phyloP scores from a whole-genome alignment of 2,113 vertebrate species.

The Phoxinus phoxinus region DNA sequence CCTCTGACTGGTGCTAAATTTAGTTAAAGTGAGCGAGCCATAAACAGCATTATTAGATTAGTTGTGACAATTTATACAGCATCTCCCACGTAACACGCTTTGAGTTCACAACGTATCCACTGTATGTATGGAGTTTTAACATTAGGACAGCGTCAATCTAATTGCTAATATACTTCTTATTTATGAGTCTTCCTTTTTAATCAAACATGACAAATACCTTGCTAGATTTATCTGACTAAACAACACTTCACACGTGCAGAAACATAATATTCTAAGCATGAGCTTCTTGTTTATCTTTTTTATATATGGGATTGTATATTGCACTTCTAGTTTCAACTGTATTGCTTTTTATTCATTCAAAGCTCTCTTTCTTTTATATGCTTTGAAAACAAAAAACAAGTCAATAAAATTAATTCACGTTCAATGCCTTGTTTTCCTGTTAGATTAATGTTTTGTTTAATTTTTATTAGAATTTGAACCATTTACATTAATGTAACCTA shows the following conservation, averaged over 20 bases:
- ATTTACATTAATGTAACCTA: background rate
- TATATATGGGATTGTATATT: background rate
- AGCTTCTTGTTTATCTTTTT: background rate
- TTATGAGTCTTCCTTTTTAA: background rate
- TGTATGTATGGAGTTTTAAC: background rate
- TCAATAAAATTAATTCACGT: background rate
- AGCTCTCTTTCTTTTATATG: background rate
- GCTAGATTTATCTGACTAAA: background rate
- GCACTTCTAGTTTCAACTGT: background rate
- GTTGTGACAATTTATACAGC: background rate
- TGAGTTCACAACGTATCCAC: background rate
- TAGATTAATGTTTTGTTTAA: background rate
- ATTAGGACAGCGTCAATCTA: background rate
- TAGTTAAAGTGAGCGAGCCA: background rate
- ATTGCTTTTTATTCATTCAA: background rate
- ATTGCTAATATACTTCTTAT: background rate
- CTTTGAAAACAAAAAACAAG: background rate
- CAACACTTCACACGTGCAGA: background rate
- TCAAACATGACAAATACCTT: background rate
- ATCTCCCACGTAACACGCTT: background rate
- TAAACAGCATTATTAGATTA: slow-evolving; percentile 2
- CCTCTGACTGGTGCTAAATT: slow-evolving; percentile 22
- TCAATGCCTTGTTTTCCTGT: background rate
- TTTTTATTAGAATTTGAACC: background rate
- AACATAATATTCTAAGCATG: background rate